Evolutionary conservation across 2,113 vertebrate species (phyloP), one percentile per base, ranked within the genome.

Genomic region (Cyphomyrus discorhynchus): DNA sequence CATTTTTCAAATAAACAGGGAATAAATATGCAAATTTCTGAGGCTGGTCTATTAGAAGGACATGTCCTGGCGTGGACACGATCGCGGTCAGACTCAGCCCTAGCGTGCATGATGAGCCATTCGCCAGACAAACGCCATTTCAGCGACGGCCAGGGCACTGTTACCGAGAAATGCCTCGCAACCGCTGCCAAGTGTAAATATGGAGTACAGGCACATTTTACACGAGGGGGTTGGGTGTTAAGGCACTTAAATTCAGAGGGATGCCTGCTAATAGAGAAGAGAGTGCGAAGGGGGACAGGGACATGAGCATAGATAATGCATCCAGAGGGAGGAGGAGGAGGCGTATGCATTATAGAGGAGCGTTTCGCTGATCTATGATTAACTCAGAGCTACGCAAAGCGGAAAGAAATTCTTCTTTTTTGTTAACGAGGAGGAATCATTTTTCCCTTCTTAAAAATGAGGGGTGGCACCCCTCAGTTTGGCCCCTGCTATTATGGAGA

Each of bases 261-360:
- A 47, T 24, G 82, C 19, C 21, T 84, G 82, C 42, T 84, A 84
- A 84, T 47, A 84, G 82, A 47, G 82, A 42, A 19, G 6, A 7
- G 74, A 17, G 74, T 42, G 74, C 1, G 74, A 42, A 42, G 15
- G 21, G 42, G 82, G 24, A 47, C 21, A 19, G 45, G 42, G 82
- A 84, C 45, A n/a, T 84, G 82, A 84, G 19, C 82, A 84, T 84
- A 84, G 82, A 84, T 45, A 84, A 84, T 45, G 42, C 24, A 46
- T 84, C 21, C 45, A 84, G 82, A 84, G 82, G 19, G 21, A 84
- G 45, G 10, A 24, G 45, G 19, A 47, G 45, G 39, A 47, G 82
- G 9, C 1, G 1, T 3, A 47, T 45, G 24, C 19, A 84, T 46
- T 84, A 47, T 84, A 84, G 82, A 24, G 15, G 45, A 84, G 45